Conservation (phyloP, 1,140 invertebrate genomes). For the Euura lappo region DNA sequence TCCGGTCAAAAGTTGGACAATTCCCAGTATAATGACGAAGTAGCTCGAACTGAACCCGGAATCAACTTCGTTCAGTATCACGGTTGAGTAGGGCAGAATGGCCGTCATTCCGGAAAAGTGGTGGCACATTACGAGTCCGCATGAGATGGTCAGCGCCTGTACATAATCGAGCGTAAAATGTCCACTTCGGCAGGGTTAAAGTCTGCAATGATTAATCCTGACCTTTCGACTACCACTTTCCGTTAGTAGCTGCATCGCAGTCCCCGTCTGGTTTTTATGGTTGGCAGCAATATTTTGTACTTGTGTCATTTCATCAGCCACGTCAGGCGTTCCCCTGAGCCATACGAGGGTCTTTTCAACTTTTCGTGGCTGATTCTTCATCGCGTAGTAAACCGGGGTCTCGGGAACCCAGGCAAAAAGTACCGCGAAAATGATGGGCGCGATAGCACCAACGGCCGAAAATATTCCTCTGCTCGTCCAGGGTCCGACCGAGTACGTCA, state of each 20-base stretch:
- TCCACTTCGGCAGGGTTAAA: too few species aligned
- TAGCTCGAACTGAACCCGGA: constrained; percentile 56
- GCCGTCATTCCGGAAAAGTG: constrained; percentile 76
- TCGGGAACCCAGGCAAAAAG: constrained; percentile 73
- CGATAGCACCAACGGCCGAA: constrained; percentile 59
- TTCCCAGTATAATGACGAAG: constrained; percentile 70
- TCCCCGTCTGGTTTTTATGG: constrained; percentile 58
- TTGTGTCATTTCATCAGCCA: constrained; percentile 66
- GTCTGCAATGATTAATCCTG: neutral
- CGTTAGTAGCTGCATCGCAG: constrained; percentile 62
- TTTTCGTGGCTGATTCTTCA: constrained; percentile 60
- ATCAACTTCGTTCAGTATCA: constrained; percentile 69
- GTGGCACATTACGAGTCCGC: constrained; percentile 71
- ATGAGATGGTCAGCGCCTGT: constrained; percentile 64
- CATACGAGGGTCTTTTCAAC: constrained; percentile 65
- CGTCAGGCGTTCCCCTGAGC: constrained; percentile 63
- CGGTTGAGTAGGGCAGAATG: constrained; percentile 73
- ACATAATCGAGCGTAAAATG: too few species aligned
- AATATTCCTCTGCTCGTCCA: constrained; percentile 63
- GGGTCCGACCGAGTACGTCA: constrained; percentile 68
- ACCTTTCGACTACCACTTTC: constrained; percentile 64
- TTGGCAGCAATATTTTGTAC: constrained; percentile 65
- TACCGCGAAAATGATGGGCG: constrained; percentile 64
- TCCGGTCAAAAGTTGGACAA: constrained; percentile 67
- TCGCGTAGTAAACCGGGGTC: constrained; percentile 73